These are phyloP conservation scores for Macrotis lagotis DNA, from an alignment of 2,113 vertebrate species.

Conservation along the genomic window DNA sequence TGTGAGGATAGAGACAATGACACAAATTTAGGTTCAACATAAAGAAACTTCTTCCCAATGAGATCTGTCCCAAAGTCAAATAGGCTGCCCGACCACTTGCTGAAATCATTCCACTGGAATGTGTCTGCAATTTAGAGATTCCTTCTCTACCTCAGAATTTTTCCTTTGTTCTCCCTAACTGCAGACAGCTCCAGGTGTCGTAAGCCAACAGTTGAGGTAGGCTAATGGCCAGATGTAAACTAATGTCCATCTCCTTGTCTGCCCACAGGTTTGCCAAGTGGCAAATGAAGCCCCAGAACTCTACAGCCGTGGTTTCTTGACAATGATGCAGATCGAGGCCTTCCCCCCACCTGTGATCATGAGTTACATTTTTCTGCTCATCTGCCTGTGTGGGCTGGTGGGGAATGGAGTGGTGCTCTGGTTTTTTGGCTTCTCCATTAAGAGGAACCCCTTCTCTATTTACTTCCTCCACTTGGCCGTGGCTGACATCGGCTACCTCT, in stretches of 20 bases:
- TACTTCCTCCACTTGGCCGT: constrained; percentile 85
- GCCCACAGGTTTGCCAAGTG: constrained; percentile 66
- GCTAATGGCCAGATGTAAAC: background rate
- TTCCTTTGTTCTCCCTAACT: background rate
- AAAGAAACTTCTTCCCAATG: no score
- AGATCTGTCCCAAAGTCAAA: rapidly evolving
- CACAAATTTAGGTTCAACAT: no score
- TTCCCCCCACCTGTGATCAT: constrained; percentile 7
- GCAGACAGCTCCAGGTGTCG: rapidly evolving
- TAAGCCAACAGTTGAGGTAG: background rate
- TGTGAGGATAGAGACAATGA: no score
- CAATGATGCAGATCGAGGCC: background rate
- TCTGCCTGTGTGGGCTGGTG: constrained; percentile 80
- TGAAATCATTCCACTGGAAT: background rate
- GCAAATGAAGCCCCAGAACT: background rate
- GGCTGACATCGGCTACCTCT: constrained; percentile 78
- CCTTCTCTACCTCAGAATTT: background rate
- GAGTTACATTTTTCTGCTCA: constrained; percentile 80
- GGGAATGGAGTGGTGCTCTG: constrained; percentile 84
- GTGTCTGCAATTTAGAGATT: no score
- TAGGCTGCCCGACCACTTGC: background rate
- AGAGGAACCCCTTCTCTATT: constrained; percentile 81
- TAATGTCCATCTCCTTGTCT: constrained; percentile 7
- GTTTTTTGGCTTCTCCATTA: constrained; percentile 82
- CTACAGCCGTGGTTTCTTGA: constrained; percentile 56